These are phyloP conservation scores for Ceyx margarethae DNA, from an alignment of 2,113 vertebrate species.

Conservation along the genomic window DNA sequence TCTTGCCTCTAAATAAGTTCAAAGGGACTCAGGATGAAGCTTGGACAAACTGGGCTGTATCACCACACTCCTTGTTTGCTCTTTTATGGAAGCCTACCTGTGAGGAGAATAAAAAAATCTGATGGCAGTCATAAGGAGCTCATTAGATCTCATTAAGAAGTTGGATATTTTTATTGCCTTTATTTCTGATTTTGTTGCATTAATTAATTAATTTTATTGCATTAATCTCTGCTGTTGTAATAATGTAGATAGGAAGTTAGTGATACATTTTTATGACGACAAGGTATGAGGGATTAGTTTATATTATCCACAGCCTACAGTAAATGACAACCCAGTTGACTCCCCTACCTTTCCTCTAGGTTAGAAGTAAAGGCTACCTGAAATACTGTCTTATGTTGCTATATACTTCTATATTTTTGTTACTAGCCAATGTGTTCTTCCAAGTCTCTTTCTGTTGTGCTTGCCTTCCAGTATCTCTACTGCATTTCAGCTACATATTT, in stretches of 20 bases:
- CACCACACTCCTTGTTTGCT: background rate
- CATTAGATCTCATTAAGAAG: background rate
- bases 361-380: background rate
- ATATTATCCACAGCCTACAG: background rate
- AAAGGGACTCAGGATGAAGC: background rate
- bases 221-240: background rate
- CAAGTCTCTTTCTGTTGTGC: background rate
- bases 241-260: background rate
- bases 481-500: slow-evolving; percentile 33
- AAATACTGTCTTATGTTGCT: background rate
- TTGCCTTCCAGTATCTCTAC: background rate
- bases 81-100: background rate
- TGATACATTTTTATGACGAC: background rate
- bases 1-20: background rate
- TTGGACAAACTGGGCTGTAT: background rate
- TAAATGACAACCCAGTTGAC: background rate
- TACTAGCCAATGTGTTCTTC: background rate
- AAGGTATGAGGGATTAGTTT: background rate
- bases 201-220: background rate
- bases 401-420: background rate
- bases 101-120: background rate
- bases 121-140: background rate
- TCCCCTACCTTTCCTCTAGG: background rate
- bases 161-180: background rate
- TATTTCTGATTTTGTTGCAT: background rate